A percentile compares a stretch with the other conserved stretches of the same genome.
Evolutionary conservation across 2,797 vertebrate species (phyloP).

Genomic region (Ptychadena robeensis): DNA sequence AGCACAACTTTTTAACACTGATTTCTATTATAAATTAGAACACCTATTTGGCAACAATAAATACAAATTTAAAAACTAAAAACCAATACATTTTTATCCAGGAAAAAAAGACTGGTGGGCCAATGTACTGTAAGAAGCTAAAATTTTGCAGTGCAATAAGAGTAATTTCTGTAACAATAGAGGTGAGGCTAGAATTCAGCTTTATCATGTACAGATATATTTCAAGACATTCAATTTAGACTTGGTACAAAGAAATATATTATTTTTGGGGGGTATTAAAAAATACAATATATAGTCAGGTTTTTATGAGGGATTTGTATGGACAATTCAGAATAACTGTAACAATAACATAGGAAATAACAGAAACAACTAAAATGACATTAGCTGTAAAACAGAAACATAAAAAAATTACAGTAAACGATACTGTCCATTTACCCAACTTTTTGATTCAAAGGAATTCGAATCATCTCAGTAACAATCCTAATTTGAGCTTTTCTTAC

Average conservation of each 20-base stretch:
- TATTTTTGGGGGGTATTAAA: background rate
- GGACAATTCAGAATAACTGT: too few relatives aligned
- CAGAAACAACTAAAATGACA: background rate
- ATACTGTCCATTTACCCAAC: background rate
- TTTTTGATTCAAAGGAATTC: background rate
- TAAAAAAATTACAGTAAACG: background rate
- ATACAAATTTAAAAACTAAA: too few relatives aligned
- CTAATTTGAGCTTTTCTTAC: conserved; percentile 12
- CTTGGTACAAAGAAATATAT: background rate
- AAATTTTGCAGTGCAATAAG: too few relatives aligned
- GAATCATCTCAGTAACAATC: conserved; percentile 2
- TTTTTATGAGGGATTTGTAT: too few relatives aligned
- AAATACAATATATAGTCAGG: background rate
- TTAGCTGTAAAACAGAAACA: background rate
- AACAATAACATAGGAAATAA: background rate
- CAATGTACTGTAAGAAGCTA: too few relatives aligned
- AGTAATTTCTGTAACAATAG: too few relatives aligned
- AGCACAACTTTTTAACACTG: background rate
- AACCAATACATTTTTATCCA: too few relatives aligned
- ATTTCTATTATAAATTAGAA: background rate
- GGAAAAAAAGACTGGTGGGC: too few relatives aligned
- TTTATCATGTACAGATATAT: background rate
- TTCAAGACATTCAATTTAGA: background rate
- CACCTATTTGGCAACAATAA: background rate
- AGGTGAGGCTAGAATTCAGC: too few relatives aligned